These are phyloP conservation scores for Gibbula magus DNA, from an alignment of 2,888 invertebrate genomes.

Conservation along the genomic window DNA sequence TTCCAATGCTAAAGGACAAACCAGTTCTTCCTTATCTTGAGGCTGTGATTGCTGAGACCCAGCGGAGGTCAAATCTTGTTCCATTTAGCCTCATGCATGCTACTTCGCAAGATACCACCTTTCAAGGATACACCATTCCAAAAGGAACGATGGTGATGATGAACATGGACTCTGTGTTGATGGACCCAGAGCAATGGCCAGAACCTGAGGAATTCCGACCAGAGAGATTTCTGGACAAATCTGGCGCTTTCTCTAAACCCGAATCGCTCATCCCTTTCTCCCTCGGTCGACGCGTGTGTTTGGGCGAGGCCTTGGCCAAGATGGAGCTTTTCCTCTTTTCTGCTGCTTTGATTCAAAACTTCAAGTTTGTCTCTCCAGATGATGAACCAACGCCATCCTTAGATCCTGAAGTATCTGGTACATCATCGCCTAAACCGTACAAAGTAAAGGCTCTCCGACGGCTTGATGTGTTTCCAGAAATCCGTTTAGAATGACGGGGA, in stretches of 20 bases:
- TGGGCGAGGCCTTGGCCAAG: constrained; percentile 33
- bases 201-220: constrained; percentile 28
- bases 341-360: constrained; percentile 26
- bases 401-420: constrained; percentile 25
- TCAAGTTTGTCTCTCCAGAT: constrained; percentile 25
- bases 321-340: constrained; percentile 39
- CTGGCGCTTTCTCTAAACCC: constrained; percentile 11
- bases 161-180: constrained; percentile 28
- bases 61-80: constrained; percentile 46
- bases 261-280: constrained; percentile 32
- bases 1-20: constrained; percentile 47
- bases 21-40: constrained; percentile 53
- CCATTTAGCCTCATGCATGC: constrained; percentile 27
- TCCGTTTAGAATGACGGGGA: too few species aligned
- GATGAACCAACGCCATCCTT: constrained; percentile 25
- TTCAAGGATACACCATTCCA: constrained; percentile 30
- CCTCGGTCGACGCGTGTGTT: constrained; percentile 31
- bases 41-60: constrained; percentile 61
- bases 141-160: constrained; percentile 23
- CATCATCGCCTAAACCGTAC: constrained; percentile 26
- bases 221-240: constrained; percentile 30
- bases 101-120: constrained; percentile 18
- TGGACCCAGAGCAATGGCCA: constrained; percentile 27
- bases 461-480: too few species aligned
- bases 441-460: constrained; percentile 15